Base-by-base conservation (phyloP, 2,797 vertebrate genomes). In the Lepidocolaptes lacrymiger region DNA sequence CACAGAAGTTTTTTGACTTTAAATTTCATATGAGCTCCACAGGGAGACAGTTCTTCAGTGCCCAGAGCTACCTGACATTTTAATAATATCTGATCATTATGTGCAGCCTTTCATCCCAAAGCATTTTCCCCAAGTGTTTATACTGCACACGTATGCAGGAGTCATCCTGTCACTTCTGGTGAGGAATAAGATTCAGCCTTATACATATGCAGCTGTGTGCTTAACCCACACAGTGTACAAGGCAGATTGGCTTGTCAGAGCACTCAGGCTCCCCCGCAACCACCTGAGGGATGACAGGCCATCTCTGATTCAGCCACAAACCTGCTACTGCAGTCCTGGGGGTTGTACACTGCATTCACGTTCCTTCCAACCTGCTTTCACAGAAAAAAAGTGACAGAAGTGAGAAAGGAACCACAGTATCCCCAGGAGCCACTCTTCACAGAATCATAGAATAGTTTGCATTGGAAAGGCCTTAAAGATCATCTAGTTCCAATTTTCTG, bases 1-100 rank as follows among this genome's bases (percentile, higher is more conserved):
- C 89, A 95, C 71, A 67, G 14, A 95, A 86, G 80, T 93, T 95
- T 96, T 94, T 85, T 93, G 9, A 95, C 93, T 95, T 92, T 78
- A 73, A 69, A 85, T 93, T 94, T 96, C 77, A 46, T 58, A 55
- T 73, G 49, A 90, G 67, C 83, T 95, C 67, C 74, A 63, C 67
- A 67, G 83, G 83, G 83, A 95, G 82, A 88, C 67, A 55, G 69
- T 86, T 95, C 80, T 79, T 91, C 79, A 94, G 12, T 91, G 89
- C 95, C 89, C 94, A 93, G 44, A 93, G 69, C 91, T 88, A 88
- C 59, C 77, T 95, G 91, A 94, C 71, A 91, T 91, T 93, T 95
- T 91, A 96, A 95, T 93, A 95, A 76, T 76, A 93, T 63, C 89
- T 86, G 89, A 95, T 94, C 71, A 77, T 84, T 94, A 52, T 61